A percentile compares a stretch with the other conserved stretches of the same genome.
Conservation (phyloP, 1,140 invertebrate species). For the Bemisia tabaci region DNA sequence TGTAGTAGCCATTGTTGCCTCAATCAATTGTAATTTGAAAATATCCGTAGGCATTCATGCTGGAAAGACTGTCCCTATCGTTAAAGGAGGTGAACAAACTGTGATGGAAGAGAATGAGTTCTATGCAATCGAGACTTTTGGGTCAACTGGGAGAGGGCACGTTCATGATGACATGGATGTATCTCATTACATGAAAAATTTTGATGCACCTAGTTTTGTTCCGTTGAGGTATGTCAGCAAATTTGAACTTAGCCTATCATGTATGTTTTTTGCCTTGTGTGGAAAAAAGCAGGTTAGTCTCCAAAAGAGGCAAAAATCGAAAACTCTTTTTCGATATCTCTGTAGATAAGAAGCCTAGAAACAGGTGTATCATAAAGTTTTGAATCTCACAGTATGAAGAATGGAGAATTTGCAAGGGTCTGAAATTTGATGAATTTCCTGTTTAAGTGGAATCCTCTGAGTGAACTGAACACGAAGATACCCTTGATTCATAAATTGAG, state of each 20-base stretch:
- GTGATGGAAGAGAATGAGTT: conserved; percentile 99
- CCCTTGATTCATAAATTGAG: too few relatives aligned
- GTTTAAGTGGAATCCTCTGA: too few relatives aligned
- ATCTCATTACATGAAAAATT: conserved; percentile 99
- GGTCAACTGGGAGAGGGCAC: conserved; percentile 89
- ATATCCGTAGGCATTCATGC: conserved; percentile 94
- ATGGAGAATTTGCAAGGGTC: too few relatives aligned
- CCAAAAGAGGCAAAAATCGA: too few relatives aligned
- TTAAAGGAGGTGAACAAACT: conserved; percentile 93
- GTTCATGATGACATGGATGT: conserved; percentile 99
- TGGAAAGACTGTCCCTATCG: conserved; percentile 98
- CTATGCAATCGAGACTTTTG: conserved; percentile 99
- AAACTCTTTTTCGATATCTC: too few relatives aligned
- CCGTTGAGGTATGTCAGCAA: conserved; percentile 46
- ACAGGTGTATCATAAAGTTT: too few relatives aligned
- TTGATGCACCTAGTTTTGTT: conserved; percentile 74
- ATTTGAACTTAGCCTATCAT: not conserved
- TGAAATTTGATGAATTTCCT: too few relatives aligned
- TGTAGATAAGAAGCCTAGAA: too few relatives aligned
- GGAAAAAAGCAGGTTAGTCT: too few relatives aligned
- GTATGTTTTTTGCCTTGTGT: not conserved
- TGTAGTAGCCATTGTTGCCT: not conserved
- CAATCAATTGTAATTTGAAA: too few relatives aligned
- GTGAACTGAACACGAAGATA: too few relatives aligned
- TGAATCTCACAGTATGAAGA: too few relatives aligned